Conservation (phyloP, 2,113 vertebrate species). For the Cephalopterus ornatus region DNA sequence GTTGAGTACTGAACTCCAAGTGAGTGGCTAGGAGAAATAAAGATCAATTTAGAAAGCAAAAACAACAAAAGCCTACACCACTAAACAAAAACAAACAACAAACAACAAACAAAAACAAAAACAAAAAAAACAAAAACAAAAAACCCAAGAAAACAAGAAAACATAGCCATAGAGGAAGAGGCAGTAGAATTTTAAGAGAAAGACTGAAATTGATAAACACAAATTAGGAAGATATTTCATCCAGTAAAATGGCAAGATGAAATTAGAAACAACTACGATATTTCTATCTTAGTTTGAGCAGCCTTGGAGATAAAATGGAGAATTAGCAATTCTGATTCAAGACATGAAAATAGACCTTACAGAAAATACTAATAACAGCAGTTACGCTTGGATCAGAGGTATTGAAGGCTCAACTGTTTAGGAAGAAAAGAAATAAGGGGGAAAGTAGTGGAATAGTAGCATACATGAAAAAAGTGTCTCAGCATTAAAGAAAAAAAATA, state of each 20-base stretch:
- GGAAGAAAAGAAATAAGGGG: neutral
- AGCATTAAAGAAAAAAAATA: neutral
- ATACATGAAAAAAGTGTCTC: neutral
- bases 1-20: neutral
- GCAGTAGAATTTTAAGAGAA: neutral
- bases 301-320: neutral
- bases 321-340: neutral
- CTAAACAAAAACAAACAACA: neutral
- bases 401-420: neutral
- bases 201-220: neutral
- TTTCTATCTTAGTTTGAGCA: neutral
- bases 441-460: neutral
- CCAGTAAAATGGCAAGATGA: neutral
- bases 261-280: neutral
- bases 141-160: neutral
- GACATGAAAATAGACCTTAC: neutral
- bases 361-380: neutral
- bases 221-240: neutral
- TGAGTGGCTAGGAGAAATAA: neutral
- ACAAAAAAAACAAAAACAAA: neutral
- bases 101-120: neutral
- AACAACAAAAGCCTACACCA: neutral
- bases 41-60: neutral
- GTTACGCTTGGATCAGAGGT: neutral
- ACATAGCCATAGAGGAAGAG: neutral